Conservation (phyloP, 2,113 vertebrate genomes). For the Octodon degus region DNA sequence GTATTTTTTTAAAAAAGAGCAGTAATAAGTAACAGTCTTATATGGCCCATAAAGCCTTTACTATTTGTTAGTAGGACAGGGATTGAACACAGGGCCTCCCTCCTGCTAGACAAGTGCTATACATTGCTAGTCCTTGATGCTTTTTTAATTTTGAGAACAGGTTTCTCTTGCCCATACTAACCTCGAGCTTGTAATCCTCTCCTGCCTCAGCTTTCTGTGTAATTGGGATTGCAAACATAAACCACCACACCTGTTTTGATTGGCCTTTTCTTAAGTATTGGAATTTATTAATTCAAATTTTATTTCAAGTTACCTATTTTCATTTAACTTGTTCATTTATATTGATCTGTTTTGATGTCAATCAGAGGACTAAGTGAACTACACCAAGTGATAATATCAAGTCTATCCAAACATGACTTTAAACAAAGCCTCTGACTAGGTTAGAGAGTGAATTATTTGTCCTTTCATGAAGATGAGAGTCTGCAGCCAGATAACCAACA, state of each 20-base stretch:
- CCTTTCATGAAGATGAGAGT: constrained; percentile 1
- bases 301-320: neutral
- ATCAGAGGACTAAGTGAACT: neutral
- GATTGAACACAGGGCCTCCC: neutral
- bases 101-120: neutral
- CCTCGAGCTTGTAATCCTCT: neutral
- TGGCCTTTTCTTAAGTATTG: constrained; percentile 16
- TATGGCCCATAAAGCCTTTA: neutral
- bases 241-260: neutral
- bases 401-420: neutral
- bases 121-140: neutral
- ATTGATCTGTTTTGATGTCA: constrained; percentile 42
- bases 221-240: neutral
- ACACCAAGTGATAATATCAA: neutral
- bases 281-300: constrained; percentile 9
- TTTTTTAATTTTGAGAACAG: neutral
- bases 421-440: neutral
- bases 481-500: neutral
- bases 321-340: neutral
- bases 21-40: neutral
- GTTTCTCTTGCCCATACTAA: neutral
- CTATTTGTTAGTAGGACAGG: neutral
- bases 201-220: neutral
- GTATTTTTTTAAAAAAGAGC: neutral
- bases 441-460: neutral